Evolutionary conservation across 2,113 vertebrate species (phyloP), one percentile per base, ranked within the genome.

Genomic region (Erythrocebus patas): DNA sequence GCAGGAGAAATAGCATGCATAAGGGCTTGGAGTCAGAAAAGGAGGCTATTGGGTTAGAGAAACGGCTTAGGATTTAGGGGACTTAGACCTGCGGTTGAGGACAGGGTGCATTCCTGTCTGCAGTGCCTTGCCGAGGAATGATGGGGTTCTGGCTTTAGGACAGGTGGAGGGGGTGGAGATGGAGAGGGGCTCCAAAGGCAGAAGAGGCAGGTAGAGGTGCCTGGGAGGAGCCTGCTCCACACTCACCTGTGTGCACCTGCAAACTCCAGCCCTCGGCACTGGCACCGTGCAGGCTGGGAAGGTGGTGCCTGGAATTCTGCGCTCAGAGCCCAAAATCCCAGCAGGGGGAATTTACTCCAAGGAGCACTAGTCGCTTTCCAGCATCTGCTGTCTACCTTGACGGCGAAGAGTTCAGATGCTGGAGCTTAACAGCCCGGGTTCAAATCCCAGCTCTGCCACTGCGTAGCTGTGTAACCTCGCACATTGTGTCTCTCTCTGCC

Each of bases 1-100:
- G n/a, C 1, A 1, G 48, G 20, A 9, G 32, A 70, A 17, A 10
- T 16, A 22, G 25, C 4, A 0, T 3, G 57, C 64, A 76, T 52
- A 35, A n/a, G 35, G 52, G 50, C 22, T 18, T 12, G 22, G 35
- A 75, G 40, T 52, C 22, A 30, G 43, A 50, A 66, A 64, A 59
- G 52, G n/a, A 57, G 91, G 40, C 3, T 22, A 11, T 18, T 57
- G 48, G 78, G 17, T 76, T 68, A 70, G 78, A 82, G 61, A 50
- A 72, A 20, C 50, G 25, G 85, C 10, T 4, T 43, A 61, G 43
- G 40, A 83, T 55, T n/a, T 92, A 38, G 87, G 43, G 85, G 93
- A 38, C 57, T 80, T 57, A 93, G 83, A 12, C 40, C 1, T 32
- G 52, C 78, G 25, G 18, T 94, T 12, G 43, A 80, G 64, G 70